A percentile compares a stretch with the other conserved stretches of the same genome.
phyloP scores from a whole-genome alignment of 2,797 vertebrate genomes.

The Eulemur albifrons region DNA sequence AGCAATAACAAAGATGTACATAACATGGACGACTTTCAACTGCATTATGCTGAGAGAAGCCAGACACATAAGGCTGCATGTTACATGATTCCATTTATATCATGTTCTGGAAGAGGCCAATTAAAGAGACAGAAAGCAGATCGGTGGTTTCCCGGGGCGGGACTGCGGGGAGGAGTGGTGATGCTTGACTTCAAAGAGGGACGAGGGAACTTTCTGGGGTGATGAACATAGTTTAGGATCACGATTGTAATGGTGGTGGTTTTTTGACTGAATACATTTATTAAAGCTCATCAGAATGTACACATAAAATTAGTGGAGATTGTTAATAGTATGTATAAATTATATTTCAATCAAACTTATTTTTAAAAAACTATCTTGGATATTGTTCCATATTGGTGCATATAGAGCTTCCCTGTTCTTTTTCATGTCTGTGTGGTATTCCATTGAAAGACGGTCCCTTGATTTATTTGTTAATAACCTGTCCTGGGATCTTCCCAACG shows the following conservation, averaged over 20 bases:
- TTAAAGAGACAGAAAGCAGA: background rate
- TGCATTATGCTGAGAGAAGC: background rate
- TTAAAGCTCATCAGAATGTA: background rate
- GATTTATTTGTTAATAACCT: background rate
- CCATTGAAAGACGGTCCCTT: background rate
- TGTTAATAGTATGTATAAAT: background rate
- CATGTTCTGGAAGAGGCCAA: background rate
- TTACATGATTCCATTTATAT: background rate
- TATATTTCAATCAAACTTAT: background rate
- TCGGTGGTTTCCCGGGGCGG: background rate
- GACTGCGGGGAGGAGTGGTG: background rate
- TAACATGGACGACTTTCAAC: background rate
- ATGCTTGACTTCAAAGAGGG: background rate
- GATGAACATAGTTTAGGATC: background rate
- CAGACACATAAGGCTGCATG: background rate
- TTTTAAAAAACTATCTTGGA: background rate
- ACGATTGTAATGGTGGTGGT: background rate
- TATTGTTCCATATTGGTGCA: background rate
- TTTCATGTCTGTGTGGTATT: background rate
- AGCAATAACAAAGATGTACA: background rate
- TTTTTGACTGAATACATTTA: background rate
- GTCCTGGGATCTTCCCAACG: background rate
- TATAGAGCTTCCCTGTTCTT: background rate
- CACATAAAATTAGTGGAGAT: background rate
- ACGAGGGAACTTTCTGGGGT: background rate